Percentiles rank a stretch among this genome's conserved stretches.
phyloP scores from a whole-genome alignment of 2,797 vertebrate genomes.

The Lagodon rhomboides region DNA sequence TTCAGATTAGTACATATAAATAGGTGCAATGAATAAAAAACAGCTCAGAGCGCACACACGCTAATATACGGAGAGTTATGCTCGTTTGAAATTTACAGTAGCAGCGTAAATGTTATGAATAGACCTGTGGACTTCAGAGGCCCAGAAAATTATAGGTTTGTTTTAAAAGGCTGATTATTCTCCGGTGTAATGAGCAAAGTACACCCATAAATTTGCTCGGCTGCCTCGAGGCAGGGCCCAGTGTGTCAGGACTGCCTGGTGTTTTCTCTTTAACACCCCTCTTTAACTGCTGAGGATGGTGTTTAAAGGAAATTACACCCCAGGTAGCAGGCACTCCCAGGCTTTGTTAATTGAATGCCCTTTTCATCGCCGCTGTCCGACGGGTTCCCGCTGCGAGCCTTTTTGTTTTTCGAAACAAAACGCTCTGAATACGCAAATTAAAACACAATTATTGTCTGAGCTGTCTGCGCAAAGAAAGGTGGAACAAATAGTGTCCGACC shows the following conservation, averaged over 20 bases:
- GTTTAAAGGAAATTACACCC: conserved; percentile 81
- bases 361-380: conserved; percentile 69
- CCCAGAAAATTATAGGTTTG: conserved; percentile 72
- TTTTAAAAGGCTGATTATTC: conserved; percentile 80
- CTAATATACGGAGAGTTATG: not conserved
- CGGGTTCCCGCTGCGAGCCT: conserved; percentile 48
- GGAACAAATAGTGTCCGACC: conserved; percentile 15
- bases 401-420: conserved; percentile 67
- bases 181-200: conserved; percentile 74
- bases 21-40: conserved; percentile 20
- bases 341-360: conserved; percentile 73
- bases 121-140: conserved; percentile 59
- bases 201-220: conserved; percentile 73
- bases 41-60: not conserved
- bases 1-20: conserved; percentile 9
- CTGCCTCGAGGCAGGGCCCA: conserved; percentile 66
- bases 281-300: conserved; percentile 73
- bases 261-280: conserved; percentile 68
- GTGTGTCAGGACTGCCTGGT: conserved; percentile 63
- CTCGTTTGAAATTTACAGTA: conserved; percentile 26
- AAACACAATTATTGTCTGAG: conserved; percentile 53
- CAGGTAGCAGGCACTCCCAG: conserved; percentile 70
- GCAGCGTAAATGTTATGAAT: conserved; percentile 44
- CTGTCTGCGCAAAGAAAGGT: conserved; percentile 39
- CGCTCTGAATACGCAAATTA: conserved; percentile 66